Evolutionary conservation across 2,797 vertebrate species (phyloP).

Genomic region (Pristis pectinata): DNA sequence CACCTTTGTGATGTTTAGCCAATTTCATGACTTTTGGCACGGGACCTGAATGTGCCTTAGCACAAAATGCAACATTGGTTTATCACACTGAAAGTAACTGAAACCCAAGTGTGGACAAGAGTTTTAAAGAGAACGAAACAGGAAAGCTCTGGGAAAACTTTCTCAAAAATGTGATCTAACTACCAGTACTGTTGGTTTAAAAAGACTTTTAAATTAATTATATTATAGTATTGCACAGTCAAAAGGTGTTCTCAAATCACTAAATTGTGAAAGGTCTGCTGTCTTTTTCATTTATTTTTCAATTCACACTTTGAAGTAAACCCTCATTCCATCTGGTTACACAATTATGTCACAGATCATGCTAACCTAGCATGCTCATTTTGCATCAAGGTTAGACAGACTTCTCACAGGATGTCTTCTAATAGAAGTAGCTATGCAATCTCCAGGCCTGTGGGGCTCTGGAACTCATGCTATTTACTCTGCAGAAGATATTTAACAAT

Average conservation of each 20-base stretch:
- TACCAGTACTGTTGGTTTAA: not conserved
- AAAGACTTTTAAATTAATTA: not conserved
- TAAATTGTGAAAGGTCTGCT: not conserved
- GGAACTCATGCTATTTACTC: not conserved
- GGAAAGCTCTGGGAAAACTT: not conserved
- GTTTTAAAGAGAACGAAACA: conserved; percentile 21
- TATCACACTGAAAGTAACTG: too few species aligned
- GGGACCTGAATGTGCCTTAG: too few species aligned
- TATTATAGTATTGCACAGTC: not conserved
- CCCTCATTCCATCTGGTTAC: not conserved
- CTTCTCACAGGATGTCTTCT: not conserved
- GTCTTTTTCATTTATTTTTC: conserved; percentile 21
- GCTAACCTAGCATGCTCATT: not conserved
- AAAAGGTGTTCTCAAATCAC: not conserved
- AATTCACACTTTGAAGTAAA: not conserved
- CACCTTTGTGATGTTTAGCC: too few species aligned
- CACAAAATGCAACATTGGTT: too few species aligned
- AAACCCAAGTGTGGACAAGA: too few species aligned
- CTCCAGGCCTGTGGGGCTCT: not conserved
- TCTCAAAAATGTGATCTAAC: not conserved
- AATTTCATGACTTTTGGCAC: too few species aligned
- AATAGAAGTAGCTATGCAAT: not conserved
- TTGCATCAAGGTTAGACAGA: not conserved
- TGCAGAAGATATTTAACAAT: not conserved
- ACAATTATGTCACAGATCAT: not conserved